phyloP scores from a whole-genome alignment of 2,888 invertebrate genomes.

The Acrobeloides nanus region DNA sequence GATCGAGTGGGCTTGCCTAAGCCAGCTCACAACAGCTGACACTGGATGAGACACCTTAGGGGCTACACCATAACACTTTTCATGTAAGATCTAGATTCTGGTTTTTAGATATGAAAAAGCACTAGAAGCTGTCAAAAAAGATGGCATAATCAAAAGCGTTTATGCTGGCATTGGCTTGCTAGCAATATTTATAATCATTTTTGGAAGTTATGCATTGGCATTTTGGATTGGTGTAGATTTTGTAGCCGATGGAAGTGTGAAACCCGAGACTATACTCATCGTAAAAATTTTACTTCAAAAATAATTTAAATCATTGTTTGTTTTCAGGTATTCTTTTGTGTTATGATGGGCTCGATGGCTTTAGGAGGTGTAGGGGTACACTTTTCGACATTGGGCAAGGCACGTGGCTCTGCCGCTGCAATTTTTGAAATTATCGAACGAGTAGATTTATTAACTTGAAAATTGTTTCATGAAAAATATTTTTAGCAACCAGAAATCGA shows the following conservation, averaged over 20 bases:
- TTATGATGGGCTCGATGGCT: constrained; percentile 57
- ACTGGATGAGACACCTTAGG: too few species aligned
- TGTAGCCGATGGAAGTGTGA: constrained; percentile 23
- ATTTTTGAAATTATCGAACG: constrained; percentile 58
- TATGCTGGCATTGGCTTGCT: constrained; percentile 53
- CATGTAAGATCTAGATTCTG: too few species aligned
- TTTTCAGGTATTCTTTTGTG: constrained; percentile 55
- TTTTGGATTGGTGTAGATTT: constrained; percentile 46
- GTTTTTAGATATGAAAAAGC: constrained; percentile 43
- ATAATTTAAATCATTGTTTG: too few species aligned
- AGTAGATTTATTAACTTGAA: neutral
- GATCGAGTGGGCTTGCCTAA: too few species aligned
- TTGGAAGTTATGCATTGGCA: constrained; percentile 48
- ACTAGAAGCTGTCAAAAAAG: constrained; percentile 33
- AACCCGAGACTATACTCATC: constrained; percentile 49
- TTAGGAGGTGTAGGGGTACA: constrained; percentile 75
- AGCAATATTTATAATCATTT: constrained; percentile 52
- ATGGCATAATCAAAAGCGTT: constrained; percentile 45
- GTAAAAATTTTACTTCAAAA: too few species aligned
- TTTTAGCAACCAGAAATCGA: constrained; percentile 41
- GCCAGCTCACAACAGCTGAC: too few species aligned
- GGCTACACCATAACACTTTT: too few species aligned
- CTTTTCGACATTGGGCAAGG: constrained; percentile 71
- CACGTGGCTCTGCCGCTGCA: constrained; percentile 68
- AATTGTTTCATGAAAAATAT: constrained; percentile 3